Evolutionary conservation across 2,113 vertebrate genomes (phyloP), one percentile per base, ranked within the genome.

Genomic region (Marcusenius ussheri): DNA sequence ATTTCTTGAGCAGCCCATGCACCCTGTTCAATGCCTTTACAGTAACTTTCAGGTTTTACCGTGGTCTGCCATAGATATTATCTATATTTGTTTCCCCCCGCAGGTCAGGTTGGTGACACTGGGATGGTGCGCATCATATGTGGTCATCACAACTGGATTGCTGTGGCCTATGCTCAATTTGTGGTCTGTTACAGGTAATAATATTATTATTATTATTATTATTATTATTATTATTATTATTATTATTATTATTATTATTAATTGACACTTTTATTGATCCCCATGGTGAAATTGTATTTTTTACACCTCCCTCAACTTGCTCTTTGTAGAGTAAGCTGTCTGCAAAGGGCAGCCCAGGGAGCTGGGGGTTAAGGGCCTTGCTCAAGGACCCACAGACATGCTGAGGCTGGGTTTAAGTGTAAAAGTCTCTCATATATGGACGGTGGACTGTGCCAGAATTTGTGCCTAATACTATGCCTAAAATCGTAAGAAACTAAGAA

Each of bases 131-230:
- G 97, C 45, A 96, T 98, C 62, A 94, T 98, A 56, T 97, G 97
- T 0, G 97, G 98, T 0, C 98, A 99, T 90, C 97, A 99, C 91
- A 98, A 97, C 95, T 99, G 97, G 98, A 97, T 99, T 3, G 97
- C 97, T 0, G 97, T 98, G 94, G 97, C 96, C 1, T 99, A 98
- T 24, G 93, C 96, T 0, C 97, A 98, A 91, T 98, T 98, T 89
- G 97, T 99, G 0, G 97, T 98, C 85, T 99, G 98, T 89, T 98
- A 98, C 93, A 96, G 97, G 98, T 97, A 83, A 80, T 4, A 51
- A n/a, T 45, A 53, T 17, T 51, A 51, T 4, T 51, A 50, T 1
- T 50, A n/a, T n/a, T 45, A 53, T 17, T 51, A 51, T 4, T 51
- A 50, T 1, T 50, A n/a, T n/a, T 45, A 53, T 17, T 51, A 51